Percentiles rank a stretch among this genome's conserved stretches.
These are phyloP conservation scores for Catostylus mosaicus DNA, from an alignment of 30 jellyfish, hydroid and myxozoan genomes.

Conservation along the genomic window DNA sequence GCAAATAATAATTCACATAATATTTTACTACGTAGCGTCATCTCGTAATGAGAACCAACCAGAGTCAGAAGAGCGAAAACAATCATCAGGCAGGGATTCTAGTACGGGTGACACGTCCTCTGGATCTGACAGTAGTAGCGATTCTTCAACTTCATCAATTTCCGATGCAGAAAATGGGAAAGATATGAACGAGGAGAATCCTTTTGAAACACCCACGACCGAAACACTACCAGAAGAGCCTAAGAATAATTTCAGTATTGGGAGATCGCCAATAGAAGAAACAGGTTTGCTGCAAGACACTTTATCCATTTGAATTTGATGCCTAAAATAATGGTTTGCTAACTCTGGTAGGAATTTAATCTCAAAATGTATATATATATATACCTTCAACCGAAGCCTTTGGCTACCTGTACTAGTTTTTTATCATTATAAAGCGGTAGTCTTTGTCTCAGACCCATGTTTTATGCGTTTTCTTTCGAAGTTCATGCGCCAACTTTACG, in stretches of 20 bases:
- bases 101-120: conserved; percentile 79
- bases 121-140: conserved; percentile 64
- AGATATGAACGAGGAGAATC: conserved; percentile 54
- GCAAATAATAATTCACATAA: too few species aligned
- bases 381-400: too few species aligned
- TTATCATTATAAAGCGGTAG: too few species aligned
- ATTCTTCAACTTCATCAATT: conserved; percentile 74
- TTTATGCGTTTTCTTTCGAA: too few species aligned
- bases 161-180: conserved; percentile 63
- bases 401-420: too few species aligned
- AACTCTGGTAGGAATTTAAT: too few species aligned
- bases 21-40: neutral
- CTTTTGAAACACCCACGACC: conserved; percentile 40
- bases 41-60: neutral
- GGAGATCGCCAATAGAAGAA: conserved; percentile 68
- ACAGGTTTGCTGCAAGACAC: conserved; percentile 38
- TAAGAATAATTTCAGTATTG: conserved; percentile 19
- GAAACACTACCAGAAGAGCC: conserved; percentile 21
- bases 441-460: too few species aligned
- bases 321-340: too few species aligned
- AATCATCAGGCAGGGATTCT: conserved; percentile 62
- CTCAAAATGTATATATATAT: too few species aligned
- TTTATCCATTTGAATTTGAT: neutral
- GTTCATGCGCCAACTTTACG: too few species aligned
- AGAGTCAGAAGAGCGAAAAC: conserved; percentile 59